phyloP scores from a whole-genome alignment of 2,888 invertebrate genomes.

The Agrochola lota region DNA sequence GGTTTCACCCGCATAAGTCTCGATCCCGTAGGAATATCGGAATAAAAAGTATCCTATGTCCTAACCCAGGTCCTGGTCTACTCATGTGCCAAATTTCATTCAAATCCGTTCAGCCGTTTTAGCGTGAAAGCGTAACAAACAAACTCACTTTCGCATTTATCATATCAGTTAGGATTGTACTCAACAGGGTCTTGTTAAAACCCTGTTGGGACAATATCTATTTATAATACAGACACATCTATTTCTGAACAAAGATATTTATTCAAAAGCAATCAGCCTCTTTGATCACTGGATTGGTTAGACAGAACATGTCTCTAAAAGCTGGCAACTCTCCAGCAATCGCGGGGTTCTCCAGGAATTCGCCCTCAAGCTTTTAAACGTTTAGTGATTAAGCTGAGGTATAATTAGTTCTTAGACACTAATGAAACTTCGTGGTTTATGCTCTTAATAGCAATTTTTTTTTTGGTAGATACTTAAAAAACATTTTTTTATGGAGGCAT shows the following conservation, averaged over 20 bases:
- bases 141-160: too few species aligned
- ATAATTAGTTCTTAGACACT: neutral
- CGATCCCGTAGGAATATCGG: too few species aligned
- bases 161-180: neutral
- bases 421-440: neutral
- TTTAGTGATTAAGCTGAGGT: constrained; percentile 14
- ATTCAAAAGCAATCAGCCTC: constrained; percentile 41
- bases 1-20: too few species aligned
- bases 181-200: constrained; percentile 1
- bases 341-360: constrained; percentile 47
- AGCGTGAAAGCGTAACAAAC: neutral
- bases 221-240: constrained; percentile 17
- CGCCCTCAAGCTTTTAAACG: constrained; percentile 7
- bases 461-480: too few species aligned
- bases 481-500: too few species aligned
- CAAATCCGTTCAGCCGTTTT: too few species aligned
- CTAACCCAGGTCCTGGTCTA: too few species aligned
- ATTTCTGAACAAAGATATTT: constrained; percentile 39
- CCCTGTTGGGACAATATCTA: neutral
- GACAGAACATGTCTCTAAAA: constrained; percentile 34
- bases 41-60: too few species aligned
- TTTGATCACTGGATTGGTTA: constrained; percentile 43
- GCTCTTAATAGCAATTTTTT: too few species aligned
- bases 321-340: constrained; percentile 41
- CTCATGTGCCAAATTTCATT: too few species aligned